These are phyloP conservation scores for Pentalonia nigronervosa DNA, from an alignment of 1,140 invertebrate species.

Conservation along the genomic window DNA sequence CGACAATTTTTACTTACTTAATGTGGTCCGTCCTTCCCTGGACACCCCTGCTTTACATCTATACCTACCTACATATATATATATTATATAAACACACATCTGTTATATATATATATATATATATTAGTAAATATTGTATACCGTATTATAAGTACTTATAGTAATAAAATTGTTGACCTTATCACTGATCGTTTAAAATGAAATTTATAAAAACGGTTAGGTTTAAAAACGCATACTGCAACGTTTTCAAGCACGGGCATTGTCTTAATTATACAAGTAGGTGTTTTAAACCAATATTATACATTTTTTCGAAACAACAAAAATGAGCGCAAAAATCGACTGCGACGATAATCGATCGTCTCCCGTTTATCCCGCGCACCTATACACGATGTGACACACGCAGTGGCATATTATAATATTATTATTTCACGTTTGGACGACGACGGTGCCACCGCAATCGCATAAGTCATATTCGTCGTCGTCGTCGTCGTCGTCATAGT, in stretches of 20 bases:
- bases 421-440: neutral
- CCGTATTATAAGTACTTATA: too few relatives aligned
- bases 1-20: too few relatives aligned
- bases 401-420: neutral
- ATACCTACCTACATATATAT: too few relatives aligned
- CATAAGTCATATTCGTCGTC: conserved; percentile 4
- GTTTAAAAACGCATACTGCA: neutral
- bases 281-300: neutral
- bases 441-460: neutral
- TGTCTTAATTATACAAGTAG: neutral
- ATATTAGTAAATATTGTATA: too few relatives aligned
- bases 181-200: too few relatives aligned
- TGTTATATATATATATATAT: too few relatives aligned
- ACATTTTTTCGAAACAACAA: neutral
- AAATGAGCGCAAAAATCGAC: neutral
- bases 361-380: neutral
- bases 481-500: too few relatives aligned
- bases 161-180: too few relatives aligned
- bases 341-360: neutral
- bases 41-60: too few relatives aligned
- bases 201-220: neutral
- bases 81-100: too few relatives aligned
- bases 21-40: too few relatives aligned
- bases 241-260: too few relatives aligned
- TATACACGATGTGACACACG: neutral